Conservation (phyloP, 2,797 vertebrate species). For the Australoheros facetus region DNA sequence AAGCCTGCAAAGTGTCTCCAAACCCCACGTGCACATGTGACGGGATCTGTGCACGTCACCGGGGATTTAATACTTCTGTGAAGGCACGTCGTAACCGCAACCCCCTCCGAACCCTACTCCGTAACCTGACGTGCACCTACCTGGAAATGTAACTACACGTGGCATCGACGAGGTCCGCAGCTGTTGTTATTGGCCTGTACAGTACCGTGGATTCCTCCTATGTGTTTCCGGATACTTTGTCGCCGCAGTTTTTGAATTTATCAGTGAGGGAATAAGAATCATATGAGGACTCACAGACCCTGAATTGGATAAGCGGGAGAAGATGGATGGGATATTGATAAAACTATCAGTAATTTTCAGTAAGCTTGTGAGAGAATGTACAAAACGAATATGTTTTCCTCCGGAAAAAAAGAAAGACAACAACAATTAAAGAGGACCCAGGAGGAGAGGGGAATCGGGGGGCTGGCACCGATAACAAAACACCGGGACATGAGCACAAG, state of each 20-base stretch:
- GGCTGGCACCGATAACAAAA: background rate
- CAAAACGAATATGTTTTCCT: background rate
- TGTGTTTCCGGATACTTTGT: background rate
- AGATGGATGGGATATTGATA: background rate
- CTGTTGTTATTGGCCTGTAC: background rate
- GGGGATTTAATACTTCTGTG: background rate
- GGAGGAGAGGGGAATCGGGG: background rate
- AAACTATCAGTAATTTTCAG: background rate
- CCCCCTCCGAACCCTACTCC: background rate
- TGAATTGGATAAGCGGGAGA: background rate
- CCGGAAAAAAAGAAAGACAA: background rate
- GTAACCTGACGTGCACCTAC: background rate
- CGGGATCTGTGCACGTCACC: background rate
- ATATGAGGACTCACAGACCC: background rate
- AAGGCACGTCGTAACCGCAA: background rate
- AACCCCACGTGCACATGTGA: background rate
- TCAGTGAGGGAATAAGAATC: fast-evolving
- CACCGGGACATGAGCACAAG: background rate
- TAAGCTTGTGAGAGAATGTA: background rate
- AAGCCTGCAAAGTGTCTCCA: background rate
- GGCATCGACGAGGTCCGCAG: background rate
- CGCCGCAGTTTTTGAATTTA: background rate
- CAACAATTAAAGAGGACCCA: background rate
- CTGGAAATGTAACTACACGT: background rate
- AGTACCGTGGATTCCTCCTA: background rate